Evolutionary conservation across 2,113 vertebrate genomes (phyloP), one percentile per base, ranked within the genome.

Genomic region (Acanthisitta chloris): DNA sequence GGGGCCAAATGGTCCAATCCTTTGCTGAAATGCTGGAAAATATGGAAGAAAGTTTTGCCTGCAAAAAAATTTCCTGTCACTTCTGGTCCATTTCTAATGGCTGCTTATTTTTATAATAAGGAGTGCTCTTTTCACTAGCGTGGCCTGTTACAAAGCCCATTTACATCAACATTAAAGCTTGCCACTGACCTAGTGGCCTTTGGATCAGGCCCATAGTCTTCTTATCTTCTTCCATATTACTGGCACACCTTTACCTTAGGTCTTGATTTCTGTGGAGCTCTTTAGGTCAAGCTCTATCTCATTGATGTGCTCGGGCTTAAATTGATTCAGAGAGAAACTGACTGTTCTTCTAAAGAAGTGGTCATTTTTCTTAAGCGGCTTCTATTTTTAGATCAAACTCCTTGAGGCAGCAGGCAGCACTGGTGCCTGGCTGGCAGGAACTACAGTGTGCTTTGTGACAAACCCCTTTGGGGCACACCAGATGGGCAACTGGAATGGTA

Each of bases 381-480:
- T 95, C 96, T 97, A 93, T 95, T 96, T 96, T 96, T 92, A 96
- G 88, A 59, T 82, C 42, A 86, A 88, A 62, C 61, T 89, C 61
- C 87, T 69, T 42, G 77, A 92, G 86, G 45, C 73, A 81, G 94
- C 58, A 73, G 90, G 79, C 73, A 84, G 87, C n/a, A 26, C 38
- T 80, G 91, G 89, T 91, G 73, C 48, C 71, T 81, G 49, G 42
- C 51, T 89, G 88, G 46, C 43, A 31, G 81, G 78, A 71, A 36
- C 19, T 65, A 14, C n/a, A 8, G 12, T 23, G 51, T 34, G 34
- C 66, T 90, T 73, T 61, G 45, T 65, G 81, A 64, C 43, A 92
- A 55, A 36, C 14, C 31, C 12, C 43, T 70, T 55, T 48, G 54
- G 81, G 48, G 43, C 38, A 72, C 3, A 26, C 26, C 33, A n/a